Base-by-base conservation (phyloP, 2,888 invertebrate genomes). In the Yponomeuta cagnagella region DNA sequence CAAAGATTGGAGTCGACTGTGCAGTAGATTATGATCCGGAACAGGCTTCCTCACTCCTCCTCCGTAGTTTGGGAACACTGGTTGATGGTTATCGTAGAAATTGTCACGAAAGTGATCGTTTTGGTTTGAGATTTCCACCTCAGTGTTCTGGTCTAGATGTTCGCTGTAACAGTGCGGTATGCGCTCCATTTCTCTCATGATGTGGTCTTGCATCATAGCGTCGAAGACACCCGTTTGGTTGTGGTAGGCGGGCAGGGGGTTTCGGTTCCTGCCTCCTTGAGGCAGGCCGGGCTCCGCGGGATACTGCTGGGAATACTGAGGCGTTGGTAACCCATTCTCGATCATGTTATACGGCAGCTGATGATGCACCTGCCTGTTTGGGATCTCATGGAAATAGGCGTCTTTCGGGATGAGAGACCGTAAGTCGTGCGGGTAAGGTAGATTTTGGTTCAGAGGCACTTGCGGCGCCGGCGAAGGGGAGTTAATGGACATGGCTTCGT, bases 371-470 rank as follows among this genome's bases (percentile, higher is more conserved):
- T 81, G 91, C 69, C 93, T 85, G 78, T 93, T 93, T 0, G 94
- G 92, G 63, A 94, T 87, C 72, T 94, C 94, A 75, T 94, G 94
- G 76, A 94, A 94, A 78, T 94, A 94, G 1, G 94, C 94, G 80
- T 94, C 94, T 84, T 94, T 94, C 12, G 94, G 94, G 70, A 94
- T 87, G 77, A 93, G 86, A 0, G 86, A 74, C 31, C 87, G 78
- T 63, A 86, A 75, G 70, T 90, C 88, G 52, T 80, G 82, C 31
- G 80, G 76, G 71, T 82, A 79, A 68, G 78, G 76, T 10, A 75
- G 76, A 64, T 82, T 81, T 66, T 79, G 79, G 43, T 78, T 78
- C 4, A 77, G 73, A 37, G 43, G 30, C 0, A 78, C 78, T 73
- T 82, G 85, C 63, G 84, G 88, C 0, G 86, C 87, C 4, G 91